Evolutionary conservation across 2,888 invertebrate genomes (phyloP).

Genomic region (Empis stercorea): DNA sequence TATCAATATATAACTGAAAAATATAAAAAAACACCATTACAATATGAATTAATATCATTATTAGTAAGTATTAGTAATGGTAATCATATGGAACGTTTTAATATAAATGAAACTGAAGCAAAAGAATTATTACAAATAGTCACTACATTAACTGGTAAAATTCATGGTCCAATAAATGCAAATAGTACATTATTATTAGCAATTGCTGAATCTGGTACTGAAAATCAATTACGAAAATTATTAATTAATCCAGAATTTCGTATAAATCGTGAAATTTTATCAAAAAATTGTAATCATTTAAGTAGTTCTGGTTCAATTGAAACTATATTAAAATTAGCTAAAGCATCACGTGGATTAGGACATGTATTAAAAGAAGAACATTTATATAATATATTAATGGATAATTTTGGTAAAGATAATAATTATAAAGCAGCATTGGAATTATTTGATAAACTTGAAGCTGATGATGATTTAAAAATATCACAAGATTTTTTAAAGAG

Average conservation of each 20-base stretch:
- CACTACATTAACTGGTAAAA: conserved; percentile 25
- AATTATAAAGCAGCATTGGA: conserved; percentile 26
- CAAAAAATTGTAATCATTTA: conserved; percentile 40
- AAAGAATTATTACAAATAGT: conserved; percentile 31
- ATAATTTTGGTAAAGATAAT: conserved; percentile 24
- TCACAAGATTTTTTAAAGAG: conserved; percentile 26
- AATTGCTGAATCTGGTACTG: conserved; percentile 37
- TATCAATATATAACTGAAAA: conserved; percentile 39
- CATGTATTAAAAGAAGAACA: conserved; percentile 28
- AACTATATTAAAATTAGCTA: conserved; percentile 27
- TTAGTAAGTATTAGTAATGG: conserved; percentile 30
- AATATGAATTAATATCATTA: conserved; percentile 45
- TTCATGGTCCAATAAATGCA: conserved; percentile 36
- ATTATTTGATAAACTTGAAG: conserved; percentile 28
- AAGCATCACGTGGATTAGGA: conserved; percentile 25
- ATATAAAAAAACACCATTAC: conserved; percentile 49
- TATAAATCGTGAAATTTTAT: conserved; percentile 40
- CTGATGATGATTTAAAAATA: conserved; percentile 26
- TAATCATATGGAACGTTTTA: conserved; percentile 15
- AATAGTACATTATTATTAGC: conserved; percentile 35
- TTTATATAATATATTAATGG: conserved; percentile 29
- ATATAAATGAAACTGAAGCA: conserved; percentile 21
- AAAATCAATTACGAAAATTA: conserved; percentile 36
- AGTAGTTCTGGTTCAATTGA: conserved; percentile 25
- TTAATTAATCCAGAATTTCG: conserved; percentile 41